Base-by-base conservation (phyloP, 2,113 vertebrate genomes). In the Charadrius vociferus region DNA sequence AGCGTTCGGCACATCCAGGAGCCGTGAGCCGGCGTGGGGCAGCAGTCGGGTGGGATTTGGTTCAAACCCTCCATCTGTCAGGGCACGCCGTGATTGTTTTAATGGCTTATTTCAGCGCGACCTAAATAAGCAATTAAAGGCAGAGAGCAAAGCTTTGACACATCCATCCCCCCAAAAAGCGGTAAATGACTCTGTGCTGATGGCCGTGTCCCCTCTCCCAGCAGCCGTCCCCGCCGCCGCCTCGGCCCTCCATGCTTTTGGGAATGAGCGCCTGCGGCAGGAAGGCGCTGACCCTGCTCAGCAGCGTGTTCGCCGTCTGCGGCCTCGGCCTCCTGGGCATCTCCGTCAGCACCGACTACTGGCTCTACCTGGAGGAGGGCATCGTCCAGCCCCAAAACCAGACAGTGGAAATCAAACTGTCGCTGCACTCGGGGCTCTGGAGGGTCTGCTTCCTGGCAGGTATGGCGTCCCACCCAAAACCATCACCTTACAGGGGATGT, bases 271-370 rank as follows among this genome's bases (percentile, higher is more conserved):
- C 98, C 18, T 99, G 99, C 20, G 98, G 99, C 95, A 99, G 99
- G 97, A 99, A 99, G 96, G 99, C 98, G 30, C 98, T 99, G 98
- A 99, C 99, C 78, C 98, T 99, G 98, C 99, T 99, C 92, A 99
- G 99, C 98, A 99, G 99, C 36, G 98, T 99, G 81, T 99, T 99
- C 21, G 99, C 99, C 1, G 99, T 99, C 79, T 99, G 99, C 0
- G 98, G 98, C 90, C 98, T 99, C 75, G 99, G 99, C 36, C 98
- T 99, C 61, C 97, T 99, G 98, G 99, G 99, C 63, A 98, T 99
- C 21, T 99, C 99, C 0, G 99, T 99, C 73, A 99, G 99, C 98
- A 99, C 99, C 0, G 99, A 99, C 98, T 99, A 99, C 98, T 99
- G 99, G 99, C 98, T 99, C 61, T 99, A 99, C 98, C 98, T 99